Percentiles rank a stretch among this genome's conserved stretches.
Conservation (phyloP, 2,797 vertebrate species). For the Thripadectes ignobilis region DNA sequence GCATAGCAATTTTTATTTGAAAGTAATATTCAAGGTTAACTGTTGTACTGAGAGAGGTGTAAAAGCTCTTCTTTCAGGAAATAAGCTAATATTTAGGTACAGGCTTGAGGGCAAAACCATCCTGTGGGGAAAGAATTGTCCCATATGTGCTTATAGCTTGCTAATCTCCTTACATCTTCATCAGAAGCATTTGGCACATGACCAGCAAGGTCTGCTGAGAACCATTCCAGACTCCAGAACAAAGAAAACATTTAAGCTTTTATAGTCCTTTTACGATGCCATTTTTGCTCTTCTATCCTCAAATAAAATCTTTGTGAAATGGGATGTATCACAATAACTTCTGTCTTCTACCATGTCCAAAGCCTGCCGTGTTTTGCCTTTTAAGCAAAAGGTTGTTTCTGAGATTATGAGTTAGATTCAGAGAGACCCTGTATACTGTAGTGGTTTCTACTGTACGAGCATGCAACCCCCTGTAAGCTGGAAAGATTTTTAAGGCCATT, state of each 20-base stretch:
- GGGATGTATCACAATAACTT: background rate
- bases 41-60: background rate
- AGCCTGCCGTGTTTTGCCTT: background rate
- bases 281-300: background rate
- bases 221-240: background rate
- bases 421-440: background rate
- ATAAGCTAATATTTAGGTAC: background rate
- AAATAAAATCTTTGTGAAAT: background rate
- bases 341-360: background rate
- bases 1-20: background rate
- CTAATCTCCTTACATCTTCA: background rate
- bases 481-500: background rate
- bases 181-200: background rate
- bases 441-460: background rate
- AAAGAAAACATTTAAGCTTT: background rate
- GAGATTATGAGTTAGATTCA: background rate
- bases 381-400: background rate
- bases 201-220: background rate
- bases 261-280: background rate
- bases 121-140: background rate
- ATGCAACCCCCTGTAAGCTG: fast-evolving
- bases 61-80: background rate
- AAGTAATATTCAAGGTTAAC: background rate
- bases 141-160: background rate
- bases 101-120: background rate